Conservation (phyloP, 2,113 vertebrate genomes). For the Scophthalmus maximus region DNA sequence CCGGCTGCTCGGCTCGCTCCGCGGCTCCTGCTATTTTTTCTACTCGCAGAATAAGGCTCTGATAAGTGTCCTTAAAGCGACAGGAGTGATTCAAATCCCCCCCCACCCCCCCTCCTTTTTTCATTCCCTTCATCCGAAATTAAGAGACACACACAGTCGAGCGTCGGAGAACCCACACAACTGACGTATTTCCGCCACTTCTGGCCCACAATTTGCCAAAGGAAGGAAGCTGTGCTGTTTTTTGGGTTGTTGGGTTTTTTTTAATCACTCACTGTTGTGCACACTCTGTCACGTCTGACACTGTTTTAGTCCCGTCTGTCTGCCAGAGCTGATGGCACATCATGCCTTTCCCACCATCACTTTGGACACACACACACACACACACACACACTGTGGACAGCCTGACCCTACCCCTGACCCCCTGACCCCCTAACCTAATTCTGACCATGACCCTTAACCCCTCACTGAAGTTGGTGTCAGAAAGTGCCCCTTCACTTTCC, state of each 20-base stretch:
- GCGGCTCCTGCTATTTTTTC: conserved; percentile 77
- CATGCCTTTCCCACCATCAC: conserved; percentile 51
- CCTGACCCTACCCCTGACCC: neutral
- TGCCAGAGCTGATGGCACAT: conserved; percentile 56
- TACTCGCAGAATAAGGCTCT: conserved; percentile 81
- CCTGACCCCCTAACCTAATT: neutral
- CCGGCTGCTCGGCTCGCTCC: conserved; percentile 70
- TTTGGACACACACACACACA: neutral
- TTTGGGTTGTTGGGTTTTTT: neutral
- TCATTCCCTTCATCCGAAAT: conserved; percentile 81
- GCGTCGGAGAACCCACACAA: conserved; percentile 82
- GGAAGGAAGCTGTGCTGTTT: conserved; percentile 80
- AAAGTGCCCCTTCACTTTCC: too few species aligned
- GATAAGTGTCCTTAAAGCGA: conserved; percentile 86
- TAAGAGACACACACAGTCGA: conserved; percentile 81
- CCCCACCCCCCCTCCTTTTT: conserved; percentile 56
- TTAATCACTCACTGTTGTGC: conserved; percentile 22
- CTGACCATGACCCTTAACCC: too few species aligned
- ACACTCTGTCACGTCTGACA: conserved; percentile 61
- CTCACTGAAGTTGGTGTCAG: neutral
- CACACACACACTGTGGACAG: neutral
- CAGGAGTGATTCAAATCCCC: conserved; percentile 84
- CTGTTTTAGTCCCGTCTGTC: conserved; percentile 55
- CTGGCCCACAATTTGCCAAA: conserved; percentile 76
- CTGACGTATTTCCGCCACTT: conserved; percentile 90